A percentile compares a stretch with the other conserved stretches of the same genome.
Evolutionary conservation across 2,888 invertebrate species (phyloP).

Genomic region (Ethmia dodecea): DNA sequence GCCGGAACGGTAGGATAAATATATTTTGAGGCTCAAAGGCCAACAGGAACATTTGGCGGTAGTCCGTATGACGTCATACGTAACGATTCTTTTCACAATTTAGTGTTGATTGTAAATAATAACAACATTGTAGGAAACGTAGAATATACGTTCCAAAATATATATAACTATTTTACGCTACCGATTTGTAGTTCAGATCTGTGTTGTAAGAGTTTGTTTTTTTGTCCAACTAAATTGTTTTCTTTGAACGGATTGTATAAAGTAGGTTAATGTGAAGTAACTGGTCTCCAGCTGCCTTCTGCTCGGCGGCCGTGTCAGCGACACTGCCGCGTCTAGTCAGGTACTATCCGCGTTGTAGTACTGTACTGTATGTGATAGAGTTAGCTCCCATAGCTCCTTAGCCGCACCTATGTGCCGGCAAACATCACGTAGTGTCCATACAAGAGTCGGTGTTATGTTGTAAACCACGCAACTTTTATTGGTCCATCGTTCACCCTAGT

Average conservation of each 20-base stretch:
- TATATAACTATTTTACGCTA: constrained; percentile 36
- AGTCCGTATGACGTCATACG: constrained; percentile 62
- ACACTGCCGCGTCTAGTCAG: constrained; percentile 63
- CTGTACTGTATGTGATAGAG: constrained; percentile 54
- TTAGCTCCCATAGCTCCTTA: constrained; percentile 42
- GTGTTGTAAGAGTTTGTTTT: constrained; percentile 13
- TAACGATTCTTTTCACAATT: constrained; percentile 49
- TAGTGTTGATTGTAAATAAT: constrained; percentile 68
- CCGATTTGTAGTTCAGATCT: constrained; percentile 31
- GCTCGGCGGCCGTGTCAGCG: constrained; percentile 7
- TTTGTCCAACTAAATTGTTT: constrained; percentile 11
- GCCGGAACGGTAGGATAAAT: constrained; percentile 56
- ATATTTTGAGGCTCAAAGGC: constrained; percentile 61
- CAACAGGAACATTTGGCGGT: constrained; percentile 32
- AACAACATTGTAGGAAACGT: constrained; percentile 50
- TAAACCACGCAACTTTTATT: constrained; percentile 18
- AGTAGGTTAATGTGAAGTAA: constrained; percentile 62
- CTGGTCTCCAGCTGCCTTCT: constrained; percentile 21
- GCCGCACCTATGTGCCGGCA: constrained; percentile 36
- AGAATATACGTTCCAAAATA: constrained; percentile 48
- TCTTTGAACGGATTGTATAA: constrained; percentile 62
- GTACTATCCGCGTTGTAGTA: constrained; percentile 41
- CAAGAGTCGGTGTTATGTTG: constrained; percentile 18
- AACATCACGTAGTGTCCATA: constrained; percentile 49
- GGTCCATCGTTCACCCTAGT: constrained; percentile 36